A percentile compares a stretch with the other conserved stretches of the same genome.
These are phyloP conservation scores for Calephelis virginiensis DNA, from an alignment of 1,140 invertebrate species.

Conservation along the genomic window DNA sequence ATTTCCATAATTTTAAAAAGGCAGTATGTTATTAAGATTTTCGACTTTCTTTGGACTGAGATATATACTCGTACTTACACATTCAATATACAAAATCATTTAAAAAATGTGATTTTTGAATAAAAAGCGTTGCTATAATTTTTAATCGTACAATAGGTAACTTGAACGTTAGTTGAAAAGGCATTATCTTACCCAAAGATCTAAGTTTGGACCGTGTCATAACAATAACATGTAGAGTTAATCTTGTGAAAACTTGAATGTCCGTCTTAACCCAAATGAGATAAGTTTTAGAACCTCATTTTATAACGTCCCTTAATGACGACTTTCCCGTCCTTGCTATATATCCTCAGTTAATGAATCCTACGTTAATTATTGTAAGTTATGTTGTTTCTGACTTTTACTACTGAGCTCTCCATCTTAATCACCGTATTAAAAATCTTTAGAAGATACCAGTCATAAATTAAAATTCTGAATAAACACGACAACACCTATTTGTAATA, in stretches of 20 bases:
- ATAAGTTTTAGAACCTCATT: constrained; percentile 12
- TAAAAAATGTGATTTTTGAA: too few relatives aligned
- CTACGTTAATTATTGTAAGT: background rate
- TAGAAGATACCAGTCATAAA: too few relatives aligned
- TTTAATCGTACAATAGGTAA: background rate
- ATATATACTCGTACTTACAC: too few relatives aligned
- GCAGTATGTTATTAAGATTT: too few relatives aligned
- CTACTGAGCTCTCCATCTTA: background rate
- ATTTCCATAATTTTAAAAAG: too few relatives aligned
- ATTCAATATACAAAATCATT: too few relatives aligned
- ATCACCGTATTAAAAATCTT: too few relatives aligned
- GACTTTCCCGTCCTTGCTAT: constrained; percentile 6
- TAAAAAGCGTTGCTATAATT: too few relatives aligned
- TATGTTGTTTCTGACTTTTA: background rate
- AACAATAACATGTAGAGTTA: constrained; percentile 13
- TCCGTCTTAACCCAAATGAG: constrained; percentile 10
- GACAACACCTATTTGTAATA: too few relatives aligned
- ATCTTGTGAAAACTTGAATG: constrained; percentile 15
- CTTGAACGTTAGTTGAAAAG: background rate
- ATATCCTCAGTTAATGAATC: constrained; percentile 11
- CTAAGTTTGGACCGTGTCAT: background rate
- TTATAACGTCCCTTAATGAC: constrained; percentile 11
- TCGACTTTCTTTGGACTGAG: too few relatives aligned
- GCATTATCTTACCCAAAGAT: background rate
- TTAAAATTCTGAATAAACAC: too few relatives aligned